Conservation (phyloP, 2,888 invertebrate genomes). For the Plemyria rubiginata region DNA sequence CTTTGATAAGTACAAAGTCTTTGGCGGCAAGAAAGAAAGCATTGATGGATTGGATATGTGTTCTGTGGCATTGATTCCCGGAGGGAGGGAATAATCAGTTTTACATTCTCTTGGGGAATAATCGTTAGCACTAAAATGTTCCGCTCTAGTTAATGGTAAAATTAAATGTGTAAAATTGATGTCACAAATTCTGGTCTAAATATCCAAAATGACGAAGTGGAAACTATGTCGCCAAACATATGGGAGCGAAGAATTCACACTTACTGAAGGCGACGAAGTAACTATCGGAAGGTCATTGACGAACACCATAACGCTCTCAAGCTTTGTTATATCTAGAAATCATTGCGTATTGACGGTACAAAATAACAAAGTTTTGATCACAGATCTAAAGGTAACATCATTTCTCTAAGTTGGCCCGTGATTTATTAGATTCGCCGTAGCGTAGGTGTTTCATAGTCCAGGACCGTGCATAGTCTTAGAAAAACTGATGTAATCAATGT, state of each 20-base stretch:
- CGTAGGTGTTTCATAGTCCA: no score
- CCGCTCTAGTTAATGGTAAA: not conserved
- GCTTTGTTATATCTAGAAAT: slow-evolving; percentile 72
- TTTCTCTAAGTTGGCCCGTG: not conserved
- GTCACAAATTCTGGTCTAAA: not conserved
- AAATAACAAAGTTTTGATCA: slow-evolving; percentile 61
- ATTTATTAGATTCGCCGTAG: not conserved
- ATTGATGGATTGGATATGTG: no score
- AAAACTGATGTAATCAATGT: not conserved
- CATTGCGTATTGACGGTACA: slow-evolving; percentile 67
- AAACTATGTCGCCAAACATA: slow-evolving; percentile 64
- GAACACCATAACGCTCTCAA: slow-evolving; percentile 65
- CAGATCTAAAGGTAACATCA: slow-evolving; percentile 65
- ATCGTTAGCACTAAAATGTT: slow-evolving; percentile 13
- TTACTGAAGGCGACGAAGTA: slow-evolving; percentile 65
- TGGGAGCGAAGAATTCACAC: slow-evolving; percentile 62
- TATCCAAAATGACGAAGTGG: slow-evolving; percentile 66
- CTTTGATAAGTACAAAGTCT: no score
- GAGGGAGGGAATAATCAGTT: no score
- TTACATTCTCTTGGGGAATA: no score
- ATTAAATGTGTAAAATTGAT: not conserved
- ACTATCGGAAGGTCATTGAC: slow-evolving; percentile 67
- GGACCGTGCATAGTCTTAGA: not conserved
- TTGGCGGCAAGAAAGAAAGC: no score
- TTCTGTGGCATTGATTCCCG: no score